Base-by-base conservation (phyloP, 1,140 invertebrate species). In the Psix sp. region DNA sequence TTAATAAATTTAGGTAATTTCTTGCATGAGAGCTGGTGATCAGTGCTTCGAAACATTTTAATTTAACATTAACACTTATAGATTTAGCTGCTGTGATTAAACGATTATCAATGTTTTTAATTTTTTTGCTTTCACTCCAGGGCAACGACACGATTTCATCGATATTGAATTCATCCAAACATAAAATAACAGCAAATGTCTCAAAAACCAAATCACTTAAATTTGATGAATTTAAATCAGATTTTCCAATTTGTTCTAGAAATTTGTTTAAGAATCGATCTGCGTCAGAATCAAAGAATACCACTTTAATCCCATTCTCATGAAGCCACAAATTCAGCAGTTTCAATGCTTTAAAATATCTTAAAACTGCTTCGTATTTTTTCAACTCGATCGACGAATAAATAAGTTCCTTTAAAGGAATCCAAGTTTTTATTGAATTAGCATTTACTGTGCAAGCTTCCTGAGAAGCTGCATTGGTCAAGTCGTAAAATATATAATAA, bases 21-120 rank as follows among this genome's bases (percentile, higher is more conserved):
- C 71, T 77, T 18, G 76, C 76, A 17, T 35, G 68, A 24, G 77
- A 72, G 71, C 67, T 66, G 42, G 54, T 67, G 7, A 79, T 77
- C 16, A 86, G 38, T 10, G 59, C 68, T 57, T 79, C 57, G 0
- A 87, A 40, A 20, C 82, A 85, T 7, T 80, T 79, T 1, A 81
- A 59, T 75, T 79, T 85, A 7, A 62, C 74, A 4, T 24, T 20
- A 57, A 43, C 59, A 57, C 71, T 67, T 11, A 86, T 63, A 29
- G 73, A 78, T 51, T 81, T 78, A 2, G 71, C 56, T 31, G 43
- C 46, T 20, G 70, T 38, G 16, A 77, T 54, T 26, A 78, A 70
- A 52, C 56, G 65, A 43, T 71, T 74, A 5, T 76, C 56, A 10
- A 77, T 35, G 17, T 75, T 67, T 9, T 39, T 21, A 29, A 13